Evolutionary conservation across 2,113 vertebrate species (phyloP).

Genomic region (Hyaena hyaena): DNA sequence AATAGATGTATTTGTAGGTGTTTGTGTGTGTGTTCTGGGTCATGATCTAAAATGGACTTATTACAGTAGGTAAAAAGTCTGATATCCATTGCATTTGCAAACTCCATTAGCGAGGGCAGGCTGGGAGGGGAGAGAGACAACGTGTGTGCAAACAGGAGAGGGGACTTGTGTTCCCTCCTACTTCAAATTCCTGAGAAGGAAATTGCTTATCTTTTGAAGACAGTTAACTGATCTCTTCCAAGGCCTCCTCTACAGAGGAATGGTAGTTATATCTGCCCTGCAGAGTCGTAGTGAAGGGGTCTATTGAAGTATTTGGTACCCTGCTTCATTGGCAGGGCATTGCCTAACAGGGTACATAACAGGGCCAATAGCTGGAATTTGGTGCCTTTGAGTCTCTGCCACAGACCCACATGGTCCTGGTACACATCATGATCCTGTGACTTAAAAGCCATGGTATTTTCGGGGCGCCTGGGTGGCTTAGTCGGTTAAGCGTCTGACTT

Average conservation of each 20-base stretch:
- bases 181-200: constrained; percentile 55
- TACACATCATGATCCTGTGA: neutral
- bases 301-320: neutral
- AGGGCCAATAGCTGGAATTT: neutral
- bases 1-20: neutral
- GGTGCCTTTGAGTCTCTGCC: neutral
- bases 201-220: constrained; percentile 46
- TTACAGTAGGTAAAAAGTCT: neutral
- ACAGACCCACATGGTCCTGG: neutral
- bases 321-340: neutral
- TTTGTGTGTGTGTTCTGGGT: neutral
- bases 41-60: neutral
- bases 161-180: neutral
- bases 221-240: neutral
- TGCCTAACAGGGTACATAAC: neutral
- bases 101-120: neutral
- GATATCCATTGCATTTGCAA: neutral
- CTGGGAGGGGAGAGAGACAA: neutral
- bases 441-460: neutral
- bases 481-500: too few relatives aligned
- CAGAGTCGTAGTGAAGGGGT: neutral
- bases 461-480: too few relatives aligned
- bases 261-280: neutral
- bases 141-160: neutral
- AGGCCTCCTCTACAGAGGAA: neutral